Base-by-base conservation (phyloP, 2,113 vertebrate genomes). In the Cheirogaleus medius region DNA sequence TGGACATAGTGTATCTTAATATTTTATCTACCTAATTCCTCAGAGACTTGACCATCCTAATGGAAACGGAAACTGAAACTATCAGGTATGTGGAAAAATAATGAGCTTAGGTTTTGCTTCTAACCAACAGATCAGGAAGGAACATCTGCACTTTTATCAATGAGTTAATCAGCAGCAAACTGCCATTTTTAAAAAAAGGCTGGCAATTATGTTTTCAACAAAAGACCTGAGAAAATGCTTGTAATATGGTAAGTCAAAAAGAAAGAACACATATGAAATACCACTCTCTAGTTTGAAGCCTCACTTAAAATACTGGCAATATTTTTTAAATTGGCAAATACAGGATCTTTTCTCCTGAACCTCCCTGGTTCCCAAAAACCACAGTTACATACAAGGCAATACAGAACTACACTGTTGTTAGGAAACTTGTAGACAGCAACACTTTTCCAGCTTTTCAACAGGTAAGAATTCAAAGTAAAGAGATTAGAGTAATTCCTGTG, bases 311-410 rank as follows among this genome's bases (percentile, higher is more conserved):
- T 56, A 56, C 54, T 63, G n/a, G 8, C 44, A 87, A 25, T n/a
- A 78, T 73, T 97, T 92, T 17, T 89, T 32, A 87, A 95, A 91
- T 4, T 91, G 52, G 39, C 66, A 80, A 80, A 54, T 10, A 93
- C 1, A 93, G 20, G 17, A 39, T 76, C 25, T 32, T 91, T 58
- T 49, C 68, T 90, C 74, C 42, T 73, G 5, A 94, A 84, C 29
- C 34, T 89, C 78, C 34, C 49, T 37, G 6, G 14, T 42, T 54
- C 42, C 47, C 3, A 4, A 64, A 69, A 91, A n/a, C 49, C 39
- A 84, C 8, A 66, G 12, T 87, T 25, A 89, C 25, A 54, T 68
- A 37, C 13, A 95, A 80, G n/a, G 29, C 34, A 93, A 91, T n/a
- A 80, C 49, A 95, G 18, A 88, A 86, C 37, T 96, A 90, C 8